A percentile compares a stretch with the other conserved stretches of the same genome.
phyloP scores from a whole-genome alignment of 35 echinoderm and acorn worm genomes.

The Stichopus chloronotus region DNA sequence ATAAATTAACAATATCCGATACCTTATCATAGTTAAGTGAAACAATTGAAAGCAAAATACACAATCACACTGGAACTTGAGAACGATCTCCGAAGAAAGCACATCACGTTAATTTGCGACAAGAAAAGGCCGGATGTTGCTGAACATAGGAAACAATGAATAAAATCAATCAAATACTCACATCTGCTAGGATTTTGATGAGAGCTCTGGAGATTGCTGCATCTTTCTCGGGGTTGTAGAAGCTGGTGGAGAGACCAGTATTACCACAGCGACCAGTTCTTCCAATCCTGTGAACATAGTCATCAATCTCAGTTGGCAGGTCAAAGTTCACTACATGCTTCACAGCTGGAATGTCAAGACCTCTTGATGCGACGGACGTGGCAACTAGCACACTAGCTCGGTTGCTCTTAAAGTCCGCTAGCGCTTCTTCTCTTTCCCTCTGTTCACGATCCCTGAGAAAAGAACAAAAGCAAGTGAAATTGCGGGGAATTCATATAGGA shows the following conservation, averaged over 20 bases:
- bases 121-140: too few species aligned
- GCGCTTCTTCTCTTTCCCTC: slow-evolving; percentile 91
- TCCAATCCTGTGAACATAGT: slow-evolving; percentile 97
- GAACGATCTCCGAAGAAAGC: too few species aligned
- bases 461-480: background rate
- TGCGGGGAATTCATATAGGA: too few species aligned
- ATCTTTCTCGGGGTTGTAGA: slow-evolving; percentile 82
- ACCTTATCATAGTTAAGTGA: too few species aligned
- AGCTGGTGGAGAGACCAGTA: slow-evolving; percentile 80
- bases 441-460: slow-evolving; percentile 84
- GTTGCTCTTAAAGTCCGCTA: slow-evolving; percentile 77
- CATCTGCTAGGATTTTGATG: slow-evolving; percentile 90
- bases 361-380: slow-evolving; percentile 91
- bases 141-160: too few species aligned
- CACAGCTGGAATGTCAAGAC: slow-evolving; percentile 92
- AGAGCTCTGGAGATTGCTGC: slow-evolving; percentile 74
- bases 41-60: too few species aligned
- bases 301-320: slow-evolving; percentile 77
- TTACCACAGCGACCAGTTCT: slow-evolving; percentile 97
- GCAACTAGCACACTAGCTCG: slow-evolving; percentile 86
- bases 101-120: too few species aligned
- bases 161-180: slow-evolving; percentile 56
- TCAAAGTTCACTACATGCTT: slow-evolving; percentile 99
- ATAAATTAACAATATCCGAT: too few species aligned
- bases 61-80: too few species aligned